Conservation (phyloP, 2,888 invertebrate genomes). For the Mimumesa dahlbomi region DNA sequence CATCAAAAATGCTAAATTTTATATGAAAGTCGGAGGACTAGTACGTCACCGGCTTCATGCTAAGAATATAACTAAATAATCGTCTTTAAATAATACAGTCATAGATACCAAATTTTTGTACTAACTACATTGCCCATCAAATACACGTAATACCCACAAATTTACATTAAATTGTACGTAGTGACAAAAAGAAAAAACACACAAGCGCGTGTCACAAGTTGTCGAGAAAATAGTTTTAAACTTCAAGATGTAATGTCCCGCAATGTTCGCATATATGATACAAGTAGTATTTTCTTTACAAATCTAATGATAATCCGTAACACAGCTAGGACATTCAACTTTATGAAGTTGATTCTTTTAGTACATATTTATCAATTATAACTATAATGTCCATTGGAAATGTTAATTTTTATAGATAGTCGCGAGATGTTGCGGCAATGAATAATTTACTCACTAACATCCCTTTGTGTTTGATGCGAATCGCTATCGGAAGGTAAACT, state of each 20-base stretch:
- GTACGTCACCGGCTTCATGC: constrained; percentile 35
- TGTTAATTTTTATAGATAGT: constrained; percentile 29
- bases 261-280: constrained; percentile 31
- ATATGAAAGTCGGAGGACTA: constrained; percentile 41
- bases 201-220: constrained; percentile 25
- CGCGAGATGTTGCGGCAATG: constrained; percentile 14
- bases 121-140: constrained; percentile 53
- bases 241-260: constrained; percentile 15
- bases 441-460: constrained; percentile 61
- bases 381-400: constrained; percentile 43
- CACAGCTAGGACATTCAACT: constrained; percentile 27
- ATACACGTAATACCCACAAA: constrained; percentile 44
- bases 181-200: constrained; percentile 29
- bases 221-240: constrained; percentile 12
- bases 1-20: constrained; percentile 51
- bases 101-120: constrained; percentile 56
- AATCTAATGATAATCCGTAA: constrained; percentile 46
- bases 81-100: constrained; percentile 54
- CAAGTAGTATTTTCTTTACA: constrained; percentile 32
- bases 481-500: constrained; percentile 73
- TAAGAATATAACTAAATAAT: constrained; percentile 44
- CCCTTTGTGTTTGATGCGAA: constrained; percentile 71
- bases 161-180: constrained; percentile 46
- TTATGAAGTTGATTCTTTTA: constrained; percentile 39
- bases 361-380: constrained; percentile 36